Evolutionary conservation across 37 sponge, comb jelly and placozoan species (phyloP), one percentile per base, ranked within the genome.

Genomic region (Chondrosia reniformis): DNA sequence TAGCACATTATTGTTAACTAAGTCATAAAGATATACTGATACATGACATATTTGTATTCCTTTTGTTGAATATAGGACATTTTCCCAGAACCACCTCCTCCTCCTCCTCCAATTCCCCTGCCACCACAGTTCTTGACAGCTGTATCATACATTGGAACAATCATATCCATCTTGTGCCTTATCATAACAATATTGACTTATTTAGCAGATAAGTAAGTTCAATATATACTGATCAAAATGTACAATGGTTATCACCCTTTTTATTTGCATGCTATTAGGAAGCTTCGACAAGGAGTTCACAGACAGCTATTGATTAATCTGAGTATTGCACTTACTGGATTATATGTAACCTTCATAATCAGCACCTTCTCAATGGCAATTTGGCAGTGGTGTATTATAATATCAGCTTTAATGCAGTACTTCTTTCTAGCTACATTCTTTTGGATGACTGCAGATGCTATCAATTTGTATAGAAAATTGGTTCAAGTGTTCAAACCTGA

Each of bases 221-320:
- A n/a, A n/a, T n/a, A n/a, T n/a, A n/a, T n/a, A n/a, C n/a, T n/a
- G n/a, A n/a, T n/a, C n/a, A n/a, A n/a, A n/a, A n/a, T n/a, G n/a
- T n/a, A n/a, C n/a, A n/a, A n/a, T n/a, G n/a, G n/a, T n/a, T n/a
- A n/a, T n/a, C n/a, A n/a, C n/a, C n/a, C n/a, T n/a, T n/a, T n/a
- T n/a, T n/a, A n/a, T n/a, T n/a, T n/a, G n/a, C n/a, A n/a, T n/a
- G n/a, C n/a, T n/a, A n/a, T n/a, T 61, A 89, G 89, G 61, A 76
- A 77, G 41, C 89, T 89, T 19, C 63, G 78, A 27, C 40, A 43
- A 33, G 36, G 24, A n/a, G 57, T 43, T 33, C 89, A 84, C 21
- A 61, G 75, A 0, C 71, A 81, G 37, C 39, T 84, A 22, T 73
- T 89, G 43, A 81, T 89, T 45, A 89, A 84, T 76, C 65, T 89